A percentile compares a stretch with the other conserved stretches of the same genome.
Evolutionary conservation across 1,140 invertebrate genomes (phyloP).

Genomic region (Orussus abietinus): DNA sequence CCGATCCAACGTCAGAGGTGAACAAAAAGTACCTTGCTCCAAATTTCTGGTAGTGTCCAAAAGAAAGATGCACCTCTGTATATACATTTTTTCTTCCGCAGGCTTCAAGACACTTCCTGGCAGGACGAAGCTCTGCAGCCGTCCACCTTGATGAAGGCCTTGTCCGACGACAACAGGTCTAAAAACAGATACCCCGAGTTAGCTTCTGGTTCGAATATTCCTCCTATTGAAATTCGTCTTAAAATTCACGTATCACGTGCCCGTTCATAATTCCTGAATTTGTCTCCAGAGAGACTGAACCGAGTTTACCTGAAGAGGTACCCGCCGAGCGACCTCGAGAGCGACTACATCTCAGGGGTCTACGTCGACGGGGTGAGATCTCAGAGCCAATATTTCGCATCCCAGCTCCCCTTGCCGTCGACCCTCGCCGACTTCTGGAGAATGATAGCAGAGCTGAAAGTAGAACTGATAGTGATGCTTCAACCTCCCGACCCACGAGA

Average conservation of each 20-base stretch:
- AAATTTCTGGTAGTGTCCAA: too few relatives aligned
- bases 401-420: constrained; percentile 81
- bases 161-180: constrained; percentile 24
- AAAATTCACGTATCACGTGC: neutral
- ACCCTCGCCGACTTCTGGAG: constrained; percentile 91
- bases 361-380: constrained; percentile 41
- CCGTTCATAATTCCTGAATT: too few relatives aligned
- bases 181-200: constrained; percentile 35
- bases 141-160: neutral
- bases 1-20: constrained; percentile 26
- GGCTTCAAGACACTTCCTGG: constrained; percentile 28
- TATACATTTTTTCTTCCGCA: constrained; percentile 12
- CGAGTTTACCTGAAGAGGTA: constrained; percentile 32
- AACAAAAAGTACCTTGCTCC: too few relatives aligned
- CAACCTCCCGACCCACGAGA: constrained; percentile 27
- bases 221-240: too few relatives aligned
- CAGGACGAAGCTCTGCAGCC: constrained; percentile 26
- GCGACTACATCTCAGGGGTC: constrained; percentile 32
- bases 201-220: constrained; percentile 8
- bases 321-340: constrained; percentile 27
- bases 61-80: too few relatives aligned
- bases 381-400: constrained; percentile 76
- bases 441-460: constrained; percentile 71
- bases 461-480: constrained; percentile 63
- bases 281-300: constrained; percentile 13